A percentile compares a stretch with the other conserved stretches of the same genome.
These are phyloP conservation scores for Dromiciops gliroides DNA, from an alignment of 2,113 vertebrate species.

Conservation along the genomic window DNA sequence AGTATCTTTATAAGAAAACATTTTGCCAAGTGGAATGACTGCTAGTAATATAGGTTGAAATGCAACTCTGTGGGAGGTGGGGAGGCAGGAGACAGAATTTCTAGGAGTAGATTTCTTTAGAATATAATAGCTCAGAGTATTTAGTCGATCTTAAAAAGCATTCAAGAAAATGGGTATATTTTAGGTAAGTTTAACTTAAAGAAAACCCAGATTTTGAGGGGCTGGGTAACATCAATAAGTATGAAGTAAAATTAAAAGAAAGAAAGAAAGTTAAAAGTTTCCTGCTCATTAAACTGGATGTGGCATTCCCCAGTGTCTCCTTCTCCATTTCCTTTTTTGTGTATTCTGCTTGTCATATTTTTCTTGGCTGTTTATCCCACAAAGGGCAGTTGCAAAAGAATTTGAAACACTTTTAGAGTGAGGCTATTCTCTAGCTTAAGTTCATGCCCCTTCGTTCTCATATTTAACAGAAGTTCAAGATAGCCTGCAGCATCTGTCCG, in stretches of 20 bases:
- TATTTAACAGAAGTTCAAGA: slow-evolving; percentile 86
- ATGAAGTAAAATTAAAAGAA: slow-evolving; percentile 60
- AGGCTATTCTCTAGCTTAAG: slow-evolving; percentile 81
- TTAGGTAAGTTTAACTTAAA: slow-evolving; percentile 4
- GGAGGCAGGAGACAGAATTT: slow-evolving; percentile 10
- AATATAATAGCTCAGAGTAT: background rate
- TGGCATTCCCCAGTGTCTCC: slow-evolving; percentile 45
- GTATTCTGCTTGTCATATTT: slow-evolving; percentile 80
- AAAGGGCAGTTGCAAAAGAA: slow-evolving; percentile 82
- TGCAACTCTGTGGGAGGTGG: background rate
- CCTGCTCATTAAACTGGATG: slow-evolving; percentile 73
- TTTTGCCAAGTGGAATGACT: slow-evolving; percentile 20
- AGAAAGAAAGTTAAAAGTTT: slow-evolving; percentile 57
- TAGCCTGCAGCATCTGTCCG: slow-evolving; percentile 88
- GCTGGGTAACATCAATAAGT: background rate
- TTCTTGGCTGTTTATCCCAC: slow-evolving; percentile 79
- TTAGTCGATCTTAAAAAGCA: background rate
- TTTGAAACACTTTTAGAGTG: slow-evolving; percentile 83
- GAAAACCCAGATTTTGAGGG: background rate
- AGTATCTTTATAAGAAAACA: background rate
- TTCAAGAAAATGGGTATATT: background rate
- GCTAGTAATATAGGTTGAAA: slow-evolving; percentile 4
- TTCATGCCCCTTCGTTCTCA: slow-evolving; percentile 87
- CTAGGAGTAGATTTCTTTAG: slow-evolving; percentile 7
- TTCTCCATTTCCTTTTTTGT: slow-evolving; percentile 74